Conservation (phyloP, 1,140 invertebrate species). For the Drosophila lacteicornis region DNA sequence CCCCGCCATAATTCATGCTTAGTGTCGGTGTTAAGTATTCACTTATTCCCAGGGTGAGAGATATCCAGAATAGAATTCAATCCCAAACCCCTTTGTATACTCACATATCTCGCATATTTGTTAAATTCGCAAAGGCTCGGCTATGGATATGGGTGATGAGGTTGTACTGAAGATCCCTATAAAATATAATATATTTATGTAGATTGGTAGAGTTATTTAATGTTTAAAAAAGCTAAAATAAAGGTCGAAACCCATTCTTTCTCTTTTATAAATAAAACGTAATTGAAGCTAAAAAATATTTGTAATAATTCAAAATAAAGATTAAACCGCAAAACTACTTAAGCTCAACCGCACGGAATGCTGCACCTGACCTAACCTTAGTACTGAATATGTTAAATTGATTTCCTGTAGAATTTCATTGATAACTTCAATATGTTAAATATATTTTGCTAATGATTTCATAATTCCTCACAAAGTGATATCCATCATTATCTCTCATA, state of each 20-base stretch:
- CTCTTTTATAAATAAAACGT: no score
- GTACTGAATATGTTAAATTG: neutral
- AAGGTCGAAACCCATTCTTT: no score
- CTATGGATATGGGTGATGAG: conserved; percentile 79
- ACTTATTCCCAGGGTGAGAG: neutral
- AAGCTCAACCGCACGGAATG: neutral
- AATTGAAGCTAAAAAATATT: no score
- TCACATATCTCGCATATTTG: conserved; percentile 80
- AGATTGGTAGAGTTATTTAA: neutral
- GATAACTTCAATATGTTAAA: no score
- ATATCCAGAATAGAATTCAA: neutral
- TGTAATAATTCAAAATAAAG: no score
- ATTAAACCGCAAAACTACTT: no score
- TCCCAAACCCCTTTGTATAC: conserved; percentile 47
- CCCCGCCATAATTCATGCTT: conserved; percentile 52
- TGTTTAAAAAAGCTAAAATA: no score
- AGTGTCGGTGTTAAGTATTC: conserved; percentile 39
- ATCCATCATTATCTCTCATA: neutral
- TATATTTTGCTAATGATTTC: no score
- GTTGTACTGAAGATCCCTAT: conserved; percentile 81
- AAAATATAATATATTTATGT: neutral
- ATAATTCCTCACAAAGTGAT: neutral
- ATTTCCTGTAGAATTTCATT: neutral
- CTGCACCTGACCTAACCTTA: neutral
- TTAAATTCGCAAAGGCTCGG: conserved; percentile 74